phyloP scores from a whole-genome alignment of 1,140 invertebrate genomes.

The Leptinotarsa texana region DNA sequence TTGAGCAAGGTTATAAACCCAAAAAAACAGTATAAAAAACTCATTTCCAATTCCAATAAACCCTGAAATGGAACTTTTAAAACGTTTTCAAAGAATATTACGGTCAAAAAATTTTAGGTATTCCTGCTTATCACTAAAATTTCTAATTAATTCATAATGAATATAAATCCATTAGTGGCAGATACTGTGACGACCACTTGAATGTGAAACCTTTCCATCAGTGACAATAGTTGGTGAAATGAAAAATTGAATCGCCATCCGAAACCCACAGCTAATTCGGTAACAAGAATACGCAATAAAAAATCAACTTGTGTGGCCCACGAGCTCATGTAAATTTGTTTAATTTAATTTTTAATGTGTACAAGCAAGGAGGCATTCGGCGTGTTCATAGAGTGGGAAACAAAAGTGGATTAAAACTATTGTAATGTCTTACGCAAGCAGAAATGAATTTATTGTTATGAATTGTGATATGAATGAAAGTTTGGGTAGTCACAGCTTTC shows the following conservation, averaged over 20 bases:
- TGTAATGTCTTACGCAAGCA: neutral
- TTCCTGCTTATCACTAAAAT: too few relatives aligned
- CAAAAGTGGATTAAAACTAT: conserved; percentile 8
- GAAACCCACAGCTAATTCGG: neutral
- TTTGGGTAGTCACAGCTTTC: too few relatives aligned
- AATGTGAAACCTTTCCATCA: neutral
- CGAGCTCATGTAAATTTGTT: neutral
- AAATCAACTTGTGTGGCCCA: conserved; percentile 7
- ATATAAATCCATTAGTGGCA: neutral
- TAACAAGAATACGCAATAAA: conserved; percentile 1
- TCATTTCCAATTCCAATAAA: too few relatives aligned
- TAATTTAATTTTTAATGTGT: conserved; percentile 1
- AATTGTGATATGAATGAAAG: too few relatives aligned
- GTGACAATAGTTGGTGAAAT: neutral
- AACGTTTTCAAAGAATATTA: too few relatives aligned
- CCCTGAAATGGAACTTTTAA: too few relatives aligned
- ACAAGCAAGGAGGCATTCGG: neutral
- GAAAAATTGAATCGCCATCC: conserved; percentile 2
- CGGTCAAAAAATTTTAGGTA: too few relatives aligned
- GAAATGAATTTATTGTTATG: neutral
- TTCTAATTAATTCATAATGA: too few relatives aligned
- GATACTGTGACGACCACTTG: neutral
- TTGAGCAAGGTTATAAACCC: too few relatives aligned
- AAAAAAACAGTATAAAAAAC: too few relatives aligned
- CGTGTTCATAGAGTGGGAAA: neutral